Base-by-base conservation (phyloP, 2,888 invertebrate species). In the Halictus quadricinctus region DNA sequence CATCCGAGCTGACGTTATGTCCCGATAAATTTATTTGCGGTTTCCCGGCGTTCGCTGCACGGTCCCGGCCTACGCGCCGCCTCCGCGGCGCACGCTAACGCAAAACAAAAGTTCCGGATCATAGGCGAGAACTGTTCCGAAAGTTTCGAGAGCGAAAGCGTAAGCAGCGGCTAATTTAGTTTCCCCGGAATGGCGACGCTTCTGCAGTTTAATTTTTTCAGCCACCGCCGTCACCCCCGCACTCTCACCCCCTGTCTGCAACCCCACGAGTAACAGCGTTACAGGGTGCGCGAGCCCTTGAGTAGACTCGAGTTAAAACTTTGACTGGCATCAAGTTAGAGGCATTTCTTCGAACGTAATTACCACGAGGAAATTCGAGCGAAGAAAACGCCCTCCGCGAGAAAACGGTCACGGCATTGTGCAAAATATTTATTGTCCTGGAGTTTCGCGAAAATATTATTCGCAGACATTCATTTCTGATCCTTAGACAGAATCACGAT, bases 141-240 rank as follows among this genome's bases (percentile, higher is more conserved):
- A 73, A 72, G 29, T 72, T 8, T 36, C 25, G 72, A 54, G 72
- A 15, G 64, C 50, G 60, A 54, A n/a, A 54, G 54, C 76, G 81
- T 36, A 60, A 64, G 72, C 64, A 76, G 50, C 50, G 25, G 43
- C 72, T 81, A 81, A 81, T 81, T 81, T 72, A 81, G 77, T 81
- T 81, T 73, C 29, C 29, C 21, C 41, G 72, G 66, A 25, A 46
- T 29, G 50, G 76, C 50, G 77, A 77, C 72, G 81, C 72, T 73
- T 50, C 54, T 54, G 54, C 77, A 41, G 72, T 81, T 81, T 81
- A 81, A 81, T 81, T 76, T 77, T 72, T 54, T 54, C 54, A 21
- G 3, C 21, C 54, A 2, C 54, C 50, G 8, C 21, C 50, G 15
- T 2, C 18, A 50, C 50, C 8, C 50, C 21, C 50, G 54, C 54